Evolutionary conservation across 2,888 invertebrate genomes (phyloP), one percentile per base, ranked within the genome.

Genomic region (Bellardia bayeri): DNA sequence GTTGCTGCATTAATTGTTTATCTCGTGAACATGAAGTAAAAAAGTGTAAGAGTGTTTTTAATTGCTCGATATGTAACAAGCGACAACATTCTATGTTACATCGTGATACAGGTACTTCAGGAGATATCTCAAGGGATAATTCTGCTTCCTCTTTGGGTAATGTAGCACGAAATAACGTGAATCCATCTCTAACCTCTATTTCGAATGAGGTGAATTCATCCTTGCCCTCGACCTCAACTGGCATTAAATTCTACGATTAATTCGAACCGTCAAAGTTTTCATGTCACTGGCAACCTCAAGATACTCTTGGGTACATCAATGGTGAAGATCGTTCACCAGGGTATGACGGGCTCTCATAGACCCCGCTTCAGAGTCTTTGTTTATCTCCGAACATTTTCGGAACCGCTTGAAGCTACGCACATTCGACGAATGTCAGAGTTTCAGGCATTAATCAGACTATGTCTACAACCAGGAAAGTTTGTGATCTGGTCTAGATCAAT

Each of bases 1-100:
- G 37, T 33, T 64, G 51, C 30, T 78, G 68, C 56, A 6, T 68
- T 30, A 79, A 79, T 42, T 68, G 79, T 42, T 16, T 79, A n/a
- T 54, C 42, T 11, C 16, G 23, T 6, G 42, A 33, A 30, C 51
- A 79, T 30, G 51, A 49, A 14, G 30, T 13, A 1, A 56, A 40
- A 1, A 14, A 68, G 16, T 68, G 58, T 40, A 58, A n/a, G n/a
- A n/a, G 40, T 8, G 8, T 8, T 8, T 8, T 7, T 40, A 40
- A 40, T 7, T 40, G 40, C 8, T 40, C 40, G 5, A 40, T 8
- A 7, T 40, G 40, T 40, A 40, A 40, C 7, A 56, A 37, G 40
- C 30, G 37, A 16, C 75, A 63, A 14, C 33, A 63, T 33, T n/a
- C 7, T 14, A 6, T 61, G 14, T 33, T 61, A 3, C 75, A 40